phyloP scores from a whole-genome alignment of 2,888 invertebrate species.

The Julus scanicus region DNA sequence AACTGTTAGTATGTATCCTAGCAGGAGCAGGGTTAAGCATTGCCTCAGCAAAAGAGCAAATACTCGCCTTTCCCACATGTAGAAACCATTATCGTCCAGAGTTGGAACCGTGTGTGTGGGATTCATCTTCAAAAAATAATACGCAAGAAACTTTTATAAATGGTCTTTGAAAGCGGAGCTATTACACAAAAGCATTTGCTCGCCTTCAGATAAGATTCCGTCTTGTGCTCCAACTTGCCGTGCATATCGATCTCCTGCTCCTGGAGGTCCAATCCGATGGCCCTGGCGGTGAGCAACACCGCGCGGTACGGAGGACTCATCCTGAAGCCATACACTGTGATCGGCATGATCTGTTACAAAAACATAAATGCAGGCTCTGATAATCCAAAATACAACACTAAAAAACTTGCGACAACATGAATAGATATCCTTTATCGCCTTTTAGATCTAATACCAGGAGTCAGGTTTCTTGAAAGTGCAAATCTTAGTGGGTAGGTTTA shows the following conservation, averaged over 20 bases:
- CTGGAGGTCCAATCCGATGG: conserved; percentile 20
- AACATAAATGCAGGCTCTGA: background rate
- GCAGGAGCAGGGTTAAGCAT: no score
- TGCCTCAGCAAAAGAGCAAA: background rate
- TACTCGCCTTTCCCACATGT: conserved; percentile 44
- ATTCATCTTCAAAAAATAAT: conserved; percentile 52
- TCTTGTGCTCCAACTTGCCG: background rate
- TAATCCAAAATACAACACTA: no score
- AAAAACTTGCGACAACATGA: no score
- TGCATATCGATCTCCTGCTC: background rate
- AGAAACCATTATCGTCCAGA: conserved; percentile 34
- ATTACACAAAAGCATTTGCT: background rate
- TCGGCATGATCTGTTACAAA: conserved; percentile 43
- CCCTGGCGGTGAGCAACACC: background rate
- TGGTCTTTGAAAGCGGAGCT: background rate
- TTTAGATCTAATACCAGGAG: no score
- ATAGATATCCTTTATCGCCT: no score
- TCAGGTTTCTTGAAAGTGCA: no score
- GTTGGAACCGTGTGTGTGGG: conserved; percentile 52
- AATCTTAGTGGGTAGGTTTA: no score
- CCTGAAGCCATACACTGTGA: background rate
- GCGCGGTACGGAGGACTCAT: background rate
- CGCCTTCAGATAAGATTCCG: background rate
- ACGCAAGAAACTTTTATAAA: background rate
- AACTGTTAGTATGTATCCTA: no score